Percentiles rank a stretch among this genome's conserved stretches.
These are phyloP conservation scores for Brachyopa scutellaris DNA, from an alignment of 2,888 invertebrate genomes.

Conservation along the genomic window DNA sequence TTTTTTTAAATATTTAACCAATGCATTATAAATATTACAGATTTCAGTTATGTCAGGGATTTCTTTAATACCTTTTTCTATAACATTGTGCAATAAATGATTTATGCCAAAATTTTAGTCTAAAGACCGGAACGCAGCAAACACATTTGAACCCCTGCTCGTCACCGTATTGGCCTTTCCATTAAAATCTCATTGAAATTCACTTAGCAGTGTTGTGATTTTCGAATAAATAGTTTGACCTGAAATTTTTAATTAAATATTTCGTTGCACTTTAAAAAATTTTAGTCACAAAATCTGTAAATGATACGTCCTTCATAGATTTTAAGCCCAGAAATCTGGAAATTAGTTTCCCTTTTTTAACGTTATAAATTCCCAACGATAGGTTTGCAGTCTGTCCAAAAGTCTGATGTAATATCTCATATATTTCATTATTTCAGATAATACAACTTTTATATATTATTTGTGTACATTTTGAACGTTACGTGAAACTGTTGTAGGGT, in stretches of 20 bases:
- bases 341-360: too few relatives aligned
- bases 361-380: constrained; percentile 58
- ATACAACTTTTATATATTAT: constrained; percentile 47
- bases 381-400: constrained; percentile 60
- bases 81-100: constrained; percentile 27
- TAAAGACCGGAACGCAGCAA: constrained; percentile 21
- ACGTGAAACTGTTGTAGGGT: constrained; percentile 58
- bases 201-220: constrained; percentile 40
- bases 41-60: constrained; percentile 15
- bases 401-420: constrained; percentile 58
- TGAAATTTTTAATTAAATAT: too few relatives aligned
- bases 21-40: constrained; percentile 9
- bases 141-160: constrained; percentile 22
- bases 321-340: constrained; percentile 48
- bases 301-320: constrained; percentile 39
- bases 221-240: constrained; percentile 48
- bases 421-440: constrained; percentile 44
- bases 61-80: constrained; percentile 37
- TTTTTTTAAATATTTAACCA: constrained; percentile 33
- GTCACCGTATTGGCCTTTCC: constrained; percentile 34
- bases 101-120: constrained; percentile 30
- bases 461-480: constrained; percentile 50
- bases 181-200: constrained; percentile 37
- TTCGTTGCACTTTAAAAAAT: too few relatives aligned
- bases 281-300: constrained; percentile 35